phyloP scores from a whole-genome alignment of 1,140 invertebrate genomes.

The Lithobius niger region DNA sequence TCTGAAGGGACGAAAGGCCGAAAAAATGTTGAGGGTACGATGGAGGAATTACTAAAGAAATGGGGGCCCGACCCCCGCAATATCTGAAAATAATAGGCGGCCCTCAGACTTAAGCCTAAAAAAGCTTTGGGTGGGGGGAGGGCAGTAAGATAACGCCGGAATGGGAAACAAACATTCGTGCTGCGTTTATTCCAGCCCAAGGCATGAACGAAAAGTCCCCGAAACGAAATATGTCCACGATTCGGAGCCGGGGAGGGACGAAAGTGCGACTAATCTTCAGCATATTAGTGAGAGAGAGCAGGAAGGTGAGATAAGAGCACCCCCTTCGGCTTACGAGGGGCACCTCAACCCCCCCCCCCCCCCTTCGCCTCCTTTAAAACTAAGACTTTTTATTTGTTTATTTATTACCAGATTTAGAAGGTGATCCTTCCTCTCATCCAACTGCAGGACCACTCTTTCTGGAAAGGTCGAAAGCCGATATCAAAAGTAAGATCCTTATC shows the following conservation, averaged over 20 bases:
- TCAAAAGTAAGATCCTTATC: slow-evolving; percentile 63
- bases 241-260: slow-evolving; percentile 38
- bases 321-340: too few relatives aligned
- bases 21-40: too few relatives aligned
- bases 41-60: too few relatives aligned
- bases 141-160: too few relatives aligned
- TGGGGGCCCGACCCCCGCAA: too few relatives aligned
- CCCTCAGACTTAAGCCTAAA: too few relatives aligned
- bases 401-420: slow-evolving; percentile 57
- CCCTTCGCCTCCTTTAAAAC: too few relatives aligned
- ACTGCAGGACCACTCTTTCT: slow-evolving; percentile 90
- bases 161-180: slow-evolving; percentile 37
- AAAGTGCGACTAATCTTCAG: slow-evolving; percentile 77
- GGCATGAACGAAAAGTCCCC: slow-evolving; percentile 16
- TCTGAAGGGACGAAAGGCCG: too few relatives aligned
- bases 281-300: slow-evolving; percentile 96
- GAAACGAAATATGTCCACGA: slow-evolving; percentile 17
- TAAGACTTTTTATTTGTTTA: too few relatives aligned
- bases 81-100: too few relatives aligned
- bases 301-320: slow-evolving; percentile 39
- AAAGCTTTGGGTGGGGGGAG: too few relatives aligned
- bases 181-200: slow-evolving; percentile 30
- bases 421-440: slow-evolving; percentile 91
- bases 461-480: slow-evolving; percentile 77
- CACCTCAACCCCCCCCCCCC: too few relatives aligned